Conservation (phyloP, 2,797 vertebrate genomes). For the Poecilia velifera region DNA sequence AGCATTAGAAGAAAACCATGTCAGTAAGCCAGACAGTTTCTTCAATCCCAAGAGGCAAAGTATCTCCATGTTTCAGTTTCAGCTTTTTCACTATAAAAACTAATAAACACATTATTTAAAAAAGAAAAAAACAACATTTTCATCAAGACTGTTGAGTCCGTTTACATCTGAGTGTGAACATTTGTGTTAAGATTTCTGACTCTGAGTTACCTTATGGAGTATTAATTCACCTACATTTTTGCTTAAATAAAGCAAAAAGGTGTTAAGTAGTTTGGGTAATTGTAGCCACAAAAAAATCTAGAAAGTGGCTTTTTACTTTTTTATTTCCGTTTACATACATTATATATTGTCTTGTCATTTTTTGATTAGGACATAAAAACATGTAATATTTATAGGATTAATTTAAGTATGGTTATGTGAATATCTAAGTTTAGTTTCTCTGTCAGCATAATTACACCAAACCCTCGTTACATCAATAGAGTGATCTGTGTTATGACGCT, state of each 20-base stretch:
- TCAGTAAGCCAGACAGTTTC: background rate
- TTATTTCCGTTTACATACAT: background rate
- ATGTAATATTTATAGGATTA: background rate
- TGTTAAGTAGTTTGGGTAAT: background rate
- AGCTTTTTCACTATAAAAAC: background rate
- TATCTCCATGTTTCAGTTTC: background rate
- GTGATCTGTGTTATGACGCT: background rate
- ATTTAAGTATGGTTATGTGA: background rate
- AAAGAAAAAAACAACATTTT: background rate
- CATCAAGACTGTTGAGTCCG: background rate
- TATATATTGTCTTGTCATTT: background rate
- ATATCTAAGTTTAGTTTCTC: background rate
- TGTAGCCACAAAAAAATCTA: background rate
- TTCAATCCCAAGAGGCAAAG: background rate
- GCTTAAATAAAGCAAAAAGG: background rate
- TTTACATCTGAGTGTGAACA: background rate
- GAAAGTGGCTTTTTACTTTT: background rate
- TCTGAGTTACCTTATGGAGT: background rate
- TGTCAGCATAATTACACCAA: background rate
- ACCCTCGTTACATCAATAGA: background rate
- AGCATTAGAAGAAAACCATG: background rate
- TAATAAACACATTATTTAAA: background rate
- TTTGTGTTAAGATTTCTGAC: background rate
- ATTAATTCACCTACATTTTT: background rate
- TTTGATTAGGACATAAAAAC: conserved; percentile 12